Evolutionary conservation across 2,797 vertebrate species (phyloP).

Genomic region (Sparidentex hasta): DNA sequence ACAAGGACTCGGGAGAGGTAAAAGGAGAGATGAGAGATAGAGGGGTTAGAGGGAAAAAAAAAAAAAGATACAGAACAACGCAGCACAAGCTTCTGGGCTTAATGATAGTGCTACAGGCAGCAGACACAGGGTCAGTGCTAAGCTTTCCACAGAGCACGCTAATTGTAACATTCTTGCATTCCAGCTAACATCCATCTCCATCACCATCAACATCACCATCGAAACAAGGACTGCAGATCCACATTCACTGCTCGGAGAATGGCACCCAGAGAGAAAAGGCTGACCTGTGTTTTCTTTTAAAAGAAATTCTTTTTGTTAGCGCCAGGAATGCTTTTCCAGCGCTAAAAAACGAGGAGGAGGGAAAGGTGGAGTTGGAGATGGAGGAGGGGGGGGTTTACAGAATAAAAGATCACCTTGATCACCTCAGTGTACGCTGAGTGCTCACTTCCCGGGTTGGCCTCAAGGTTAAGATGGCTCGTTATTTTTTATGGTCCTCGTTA

Average conservation of each 20-base stretch:
- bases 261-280: slow-evolving; percentile 19
- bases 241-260: slow-evolving; percentile 17
- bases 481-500: slow-evolving; percentile 70
- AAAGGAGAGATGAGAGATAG: slow-evolving; percentile 36
- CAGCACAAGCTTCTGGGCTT: slow-evolving; percentile 43
- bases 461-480: slow-evolving; percentile 78
- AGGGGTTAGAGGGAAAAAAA: slow-evolving; percentile 3
- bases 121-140: slow-evolving; percentile 48
- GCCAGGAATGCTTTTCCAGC: slow-evolving; percentile 18
- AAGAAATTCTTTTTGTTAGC: slow-evolving; percentile 30
- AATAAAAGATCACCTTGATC: slow-evolving; percentile 68
- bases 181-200: slow-evolving; percentile 26
- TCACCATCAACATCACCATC: slow-evolving; percentile 5
- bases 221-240: slow-evolving; percentile 37
- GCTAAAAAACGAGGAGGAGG: neutral
- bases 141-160: slow-evolving; percentile 49
- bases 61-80: slow-evolving; percentile 27
- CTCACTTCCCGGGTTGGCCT: slow-evolving; percentile 56
- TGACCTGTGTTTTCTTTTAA: slow-evolving; percentile 27
- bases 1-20: slow-evolving; percentile 39
- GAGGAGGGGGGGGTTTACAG: neutral
- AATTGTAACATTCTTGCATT: slow-evolving; percentile 69
- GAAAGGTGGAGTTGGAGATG: neutral
- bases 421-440: slow-evolving; percentile 33
- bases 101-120: slow-evolving; percentile 65